Evolutionary conservation across 2,888 invertebrate species (phyloP), one percentile per base, ranked within the genome.

Genomic region (Cotesia congregata): DNA sequence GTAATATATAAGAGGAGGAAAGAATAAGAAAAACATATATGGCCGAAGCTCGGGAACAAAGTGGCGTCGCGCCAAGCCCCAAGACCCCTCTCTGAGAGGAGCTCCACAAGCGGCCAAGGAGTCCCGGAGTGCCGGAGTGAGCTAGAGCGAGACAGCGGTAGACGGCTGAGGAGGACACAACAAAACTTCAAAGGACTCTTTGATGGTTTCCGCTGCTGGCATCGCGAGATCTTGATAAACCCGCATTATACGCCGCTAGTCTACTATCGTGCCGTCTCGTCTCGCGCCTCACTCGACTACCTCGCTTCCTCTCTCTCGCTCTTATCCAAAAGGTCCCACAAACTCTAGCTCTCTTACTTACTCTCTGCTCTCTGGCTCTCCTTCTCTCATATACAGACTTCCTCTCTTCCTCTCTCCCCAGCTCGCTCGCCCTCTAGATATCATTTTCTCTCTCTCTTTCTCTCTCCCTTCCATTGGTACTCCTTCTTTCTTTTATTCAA

Each of bases 141-240:
- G 79, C 79, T 71, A 75, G 79, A 81, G 74, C 77, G 78, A 81
- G 83, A 83, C 79, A 79, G 82, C 80, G 79, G 68, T 77, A 80
- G 77, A 75, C 76, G 78, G 78, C 80, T 82, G 85, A 85, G 86
- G 85, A 86, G 86, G 86, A 84, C 86, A 85, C 85, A 84, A 84
- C 80, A 83, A 83, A 86, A 87, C 88, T 86, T 86, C 86, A 88
- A 88, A 88, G 86, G 86, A 87, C 84, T 86, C 88, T 87, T 88
- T 87, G 87, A 88, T 86, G 86, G 84, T 87, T 87, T 86, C 86
- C 86, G 87, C 86, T 85, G 86, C 85, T 83, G 85, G 84, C 84
- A 84, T 85, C 85, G 87, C 87, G 85, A 85, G 87, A 88, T 88
- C 85, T 87, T 85, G 86, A 88, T 87, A 87, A 87, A 87, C 86